These are phyloP conservation scores for Cromileptes altivelis DNA, from an alignment of 2,113 vertebrate genomes.

Conservation along the genomic window DNA sequence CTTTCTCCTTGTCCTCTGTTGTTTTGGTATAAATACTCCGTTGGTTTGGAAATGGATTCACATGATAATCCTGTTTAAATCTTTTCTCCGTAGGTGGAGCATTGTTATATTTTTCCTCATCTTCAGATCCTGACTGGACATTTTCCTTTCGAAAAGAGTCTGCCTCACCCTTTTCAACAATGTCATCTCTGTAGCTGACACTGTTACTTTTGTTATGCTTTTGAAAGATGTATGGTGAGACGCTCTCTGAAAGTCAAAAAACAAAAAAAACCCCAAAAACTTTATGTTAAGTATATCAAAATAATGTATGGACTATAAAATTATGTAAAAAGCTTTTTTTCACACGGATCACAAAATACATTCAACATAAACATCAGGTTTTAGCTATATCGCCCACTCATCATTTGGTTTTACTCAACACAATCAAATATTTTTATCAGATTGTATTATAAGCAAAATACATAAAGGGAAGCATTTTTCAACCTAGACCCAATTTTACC, in stretches of 20 bases:
- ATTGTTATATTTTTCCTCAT: slow-evolving; percentile 68
- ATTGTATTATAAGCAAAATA: background rate
- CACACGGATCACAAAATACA: background rate
- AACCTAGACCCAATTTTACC: no score
- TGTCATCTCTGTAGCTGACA: slow-evolving; percentile 58
- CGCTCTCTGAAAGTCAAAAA: slow-evolving; percentile 72
- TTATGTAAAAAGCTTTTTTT: background rate
- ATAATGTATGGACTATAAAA: background rate
- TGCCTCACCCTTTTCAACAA: slow-evolving; percentile 70
- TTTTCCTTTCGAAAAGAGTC: slow-evolving; percentile 73
- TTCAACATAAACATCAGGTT: background rate
- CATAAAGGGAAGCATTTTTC: no score
- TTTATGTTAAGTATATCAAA: slow-evolving; percentile 2
- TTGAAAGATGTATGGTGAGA: slow-evolving; percentile 62
- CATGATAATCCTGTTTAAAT: slow-evolving; percentile 60
- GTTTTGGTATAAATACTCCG: slow-evolving; percentile 57
- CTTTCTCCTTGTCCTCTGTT: slow-evolving; percentile 45
- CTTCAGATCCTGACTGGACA: slow-evolving; percentile 63
- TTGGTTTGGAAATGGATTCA: slow-evolving; percentile 74
- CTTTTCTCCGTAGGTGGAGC: slow-evolving; percentile 60
- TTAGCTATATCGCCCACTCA: background rate
- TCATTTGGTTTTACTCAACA: background rate
- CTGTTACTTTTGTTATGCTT: slow-evolving; percentile 63
- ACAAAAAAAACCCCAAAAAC: slow-evolving; percentile 28
- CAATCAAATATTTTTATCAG: background rate